Conservation (phyloP, 2,888 invertebrate genomes). For the Ditula angustiorana region DNA sequence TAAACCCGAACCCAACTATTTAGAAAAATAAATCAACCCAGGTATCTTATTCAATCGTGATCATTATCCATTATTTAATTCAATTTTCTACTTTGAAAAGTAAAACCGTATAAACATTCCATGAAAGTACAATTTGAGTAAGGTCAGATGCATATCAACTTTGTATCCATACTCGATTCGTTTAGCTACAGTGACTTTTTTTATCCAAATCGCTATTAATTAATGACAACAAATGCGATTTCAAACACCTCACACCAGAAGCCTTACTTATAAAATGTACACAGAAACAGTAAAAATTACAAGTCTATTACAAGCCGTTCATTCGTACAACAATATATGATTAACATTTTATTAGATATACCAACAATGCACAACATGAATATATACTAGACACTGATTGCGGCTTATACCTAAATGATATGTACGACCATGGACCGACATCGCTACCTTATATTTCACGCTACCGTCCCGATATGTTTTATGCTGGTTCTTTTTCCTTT, state of each 20-base stretch:
- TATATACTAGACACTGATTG: slow-evolving; percentile 54
- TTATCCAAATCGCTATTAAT: not conserved
- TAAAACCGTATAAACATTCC: not conserved
- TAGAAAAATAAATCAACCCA: not conserved
- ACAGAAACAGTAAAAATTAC: slow-evolving; percentile 30
- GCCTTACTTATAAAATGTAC: slow-evolving; percentile 10
- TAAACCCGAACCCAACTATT: not conserved
- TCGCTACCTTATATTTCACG: slow-evolving; percentile 46
- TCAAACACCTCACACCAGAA: not conserved
- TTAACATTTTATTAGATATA: slow-evolving; percentile 51
- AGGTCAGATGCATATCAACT: not conserved
- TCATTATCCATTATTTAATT: not conserved
- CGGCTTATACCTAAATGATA: slow-evolving; percentile 71
- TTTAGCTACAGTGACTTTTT: not conserved
- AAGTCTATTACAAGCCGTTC: slow-evolving; percentile 46
- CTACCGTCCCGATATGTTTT: slow-evolving; percentile 68
- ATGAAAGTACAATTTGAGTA: not conserved
- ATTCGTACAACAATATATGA: slow-evolving; percentile 53
- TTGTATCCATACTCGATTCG: not conserved
- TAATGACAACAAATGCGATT: not conserved
- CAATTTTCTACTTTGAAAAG: not conserved
- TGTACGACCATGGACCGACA: slow-evolving; percentile 63
- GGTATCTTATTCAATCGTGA: not conserved
- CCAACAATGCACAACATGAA: slow-evolving; percentile 56
- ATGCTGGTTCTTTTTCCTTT: slow-evolving; percentile 62